These are phyloP conservation scores for Pangasius larnaudii DNA, from an alignment of 2,797 vertebrate genomes.

Conservation along the genomic window DNA sequence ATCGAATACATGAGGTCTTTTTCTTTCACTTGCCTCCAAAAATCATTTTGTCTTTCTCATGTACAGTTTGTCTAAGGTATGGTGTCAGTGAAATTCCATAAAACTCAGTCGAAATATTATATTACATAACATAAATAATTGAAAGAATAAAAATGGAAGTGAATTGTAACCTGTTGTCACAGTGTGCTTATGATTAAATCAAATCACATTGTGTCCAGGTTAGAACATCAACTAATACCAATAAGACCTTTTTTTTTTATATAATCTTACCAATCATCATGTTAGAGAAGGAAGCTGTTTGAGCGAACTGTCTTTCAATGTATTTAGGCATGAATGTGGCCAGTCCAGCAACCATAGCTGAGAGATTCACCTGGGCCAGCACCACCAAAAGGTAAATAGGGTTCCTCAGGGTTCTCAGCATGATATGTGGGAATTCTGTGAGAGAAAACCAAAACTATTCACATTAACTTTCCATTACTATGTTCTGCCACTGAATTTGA, in stretches of 20 bases:
- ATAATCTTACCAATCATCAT: slow-evolving; percentile 84
- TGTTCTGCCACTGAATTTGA: not conserved
- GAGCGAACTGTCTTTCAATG: slow-evolving; percentile 88
- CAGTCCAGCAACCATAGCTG: slow-evolving; percentile 83
- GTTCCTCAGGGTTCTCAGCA: slow-evolving; percentile 80
- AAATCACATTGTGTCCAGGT: not conserved
- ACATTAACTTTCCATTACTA: not conserved
- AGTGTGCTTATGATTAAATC: not conserved
- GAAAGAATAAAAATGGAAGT: not conserved
- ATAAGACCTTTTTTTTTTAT: not conserved
- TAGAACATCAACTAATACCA: not conserved
- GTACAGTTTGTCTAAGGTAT: no score
- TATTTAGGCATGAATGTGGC: slow-evolving; percentile 94
- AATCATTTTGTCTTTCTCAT: no score
- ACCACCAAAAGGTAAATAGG: slow-evolving; percentile 88
- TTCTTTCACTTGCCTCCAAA: no score
- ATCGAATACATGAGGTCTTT: no score
- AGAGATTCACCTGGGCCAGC: slow-evolving; percentile 85
- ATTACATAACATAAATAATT: not conserved
- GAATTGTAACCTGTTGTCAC: not conserved
- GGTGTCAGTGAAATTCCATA: not conserved
- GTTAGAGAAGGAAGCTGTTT: slow-evolving; percentile 81
- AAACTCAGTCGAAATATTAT: not conserved
- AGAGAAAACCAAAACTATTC: slow-evolving; percentile 25
- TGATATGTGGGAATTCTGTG: slow-evolving; percentile 85